A percentile compares a stretch with the other conserved stretches of the same genome.
Evolutionary conservation across 2,113 vertebrate genomes (phyloP).

Genomic region (Pyxicephalus adspersus): DNA sequence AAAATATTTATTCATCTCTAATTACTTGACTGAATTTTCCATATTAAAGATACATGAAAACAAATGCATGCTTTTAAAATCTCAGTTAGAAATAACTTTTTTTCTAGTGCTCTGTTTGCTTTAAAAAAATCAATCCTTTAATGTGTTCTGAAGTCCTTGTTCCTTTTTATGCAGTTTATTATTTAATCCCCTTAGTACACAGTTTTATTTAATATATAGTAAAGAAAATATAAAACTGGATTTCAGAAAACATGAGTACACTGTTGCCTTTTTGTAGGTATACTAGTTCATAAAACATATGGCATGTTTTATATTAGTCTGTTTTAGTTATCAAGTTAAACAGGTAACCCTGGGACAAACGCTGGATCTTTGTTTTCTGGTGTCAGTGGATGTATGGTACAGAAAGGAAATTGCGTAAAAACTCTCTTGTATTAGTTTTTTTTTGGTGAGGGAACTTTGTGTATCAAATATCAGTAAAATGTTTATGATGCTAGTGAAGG

Average conservation of each 20-base stretch:
- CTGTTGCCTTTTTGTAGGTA: conserved; percentile 10
- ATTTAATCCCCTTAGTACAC: conserved; percentile 23
- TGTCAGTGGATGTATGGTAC: conserved; percentile 8
- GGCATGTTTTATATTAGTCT: conserved; percentile 29
- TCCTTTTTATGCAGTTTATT: conserved; percentile 49
- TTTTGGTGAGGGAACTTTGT: neutral
- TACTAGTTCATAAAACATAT: conserved; percentile 40
- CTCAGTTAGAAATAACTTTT: conserved; percentile 20
- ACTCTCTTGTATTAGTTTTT: conserved; percentile 9
- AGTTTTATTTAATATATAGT: conserved; percentile 40
- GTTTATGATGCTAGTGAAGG: too few relatives aligned
- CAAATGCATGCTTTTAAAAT: conserved; percentile 2
- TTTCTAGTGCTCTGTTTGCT: conserved; percentile 10
- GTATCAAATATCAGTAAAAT: conserved; percentile 20
- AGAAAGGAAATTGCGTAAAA: conserved; percentile 21
- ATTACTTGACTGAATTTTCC: neutral
- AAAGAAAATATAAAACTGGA: conserved; percentile 22
- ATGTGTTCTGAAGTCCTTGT: conserved; percentile 27
- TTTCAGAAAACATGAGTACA: conserved; percentile 35
- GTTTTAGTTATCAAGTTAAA: conserved; percentile 8
- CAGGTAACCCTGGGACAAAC: conserved; percentile 34
- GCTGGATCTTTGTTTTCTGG: conserved; percentile 6
- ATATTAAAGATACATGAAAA: conserved; percentile 9
- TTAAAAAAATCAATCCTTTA: conserved; percentile 50
- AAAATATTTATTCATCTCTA: too few relatives aligned